Evolutionary conservation across 2,113 vertebrate genomes (phyloP).

Genomic region (Hoplias malabaricus): DNA sequence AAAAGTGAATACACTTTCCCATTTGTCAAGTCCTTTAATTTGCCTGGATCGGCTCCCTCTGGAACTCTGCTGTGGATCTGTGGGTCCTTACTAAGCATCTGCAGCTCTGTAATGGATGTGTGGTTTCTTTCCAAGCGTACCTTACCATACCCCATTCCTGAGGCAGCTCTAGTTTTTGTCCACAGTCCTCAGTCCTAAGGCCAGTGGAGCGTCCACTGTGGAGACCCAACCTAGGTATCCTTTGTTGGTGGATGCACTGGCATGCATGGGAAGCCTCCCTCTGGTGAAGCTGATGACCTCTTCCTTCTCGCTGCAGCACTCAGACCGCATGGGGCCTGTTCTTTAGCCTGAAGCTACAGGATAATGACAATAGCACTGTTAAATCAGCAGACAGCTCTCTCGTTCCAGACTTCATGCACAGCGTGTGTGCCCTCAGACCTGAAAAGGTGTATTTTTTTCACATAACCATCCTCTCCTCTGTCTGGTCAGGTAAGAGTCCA

Average conservation of each 20-base stretch:
- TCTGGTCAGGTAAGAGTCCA: not conserved
- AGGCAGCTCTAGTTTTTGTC: not conserved
- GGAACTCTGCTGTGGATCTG: not conserved
- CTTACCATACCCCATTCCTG: not conserved
- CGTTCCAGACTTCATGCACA: not conserved
- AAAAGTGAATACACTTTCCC: not conserved
- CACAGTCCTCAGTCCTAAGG: not conserved
- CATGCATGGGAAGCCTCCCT: not conserved
- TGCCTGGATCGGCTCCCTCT: not conserved
- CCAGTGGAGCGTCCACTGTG: not conserved
- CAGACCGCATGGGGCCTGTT: slow-evolving; percentile 14
- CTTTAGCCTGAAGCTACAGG: slow-evolving; percentile 17
- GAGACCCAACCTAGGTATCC: not conserved
- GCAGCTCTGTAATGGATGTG: not conserved
- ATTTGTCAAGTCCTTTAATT: slow-evolving; percentile 9
- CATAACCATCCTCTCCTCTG: not conserved
- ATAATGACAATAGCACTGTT: slow-evolving; percentile 19
- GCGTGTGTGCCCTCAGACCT: not conserved
- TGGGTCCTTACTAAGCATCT: not conserved
- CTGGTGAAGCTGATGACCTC: slow-evolving; percentile 8
- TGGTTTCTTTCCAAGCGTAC: not conserved
- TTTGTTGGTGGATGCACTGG: not conserved
- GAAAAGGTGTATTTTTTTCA: not conserved
- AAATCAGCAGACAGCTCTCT: slow-evolving; percentile 3
- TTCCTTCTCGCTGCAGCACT: not conserved